A percentile compares a stretch with the other conserved stretches of the same genome.
These are phyloP conservation scores for Pollenia labialis DNA, from an alignment of 2,888 invertebrate genomes.

Conservation along the genomic window DNA sequence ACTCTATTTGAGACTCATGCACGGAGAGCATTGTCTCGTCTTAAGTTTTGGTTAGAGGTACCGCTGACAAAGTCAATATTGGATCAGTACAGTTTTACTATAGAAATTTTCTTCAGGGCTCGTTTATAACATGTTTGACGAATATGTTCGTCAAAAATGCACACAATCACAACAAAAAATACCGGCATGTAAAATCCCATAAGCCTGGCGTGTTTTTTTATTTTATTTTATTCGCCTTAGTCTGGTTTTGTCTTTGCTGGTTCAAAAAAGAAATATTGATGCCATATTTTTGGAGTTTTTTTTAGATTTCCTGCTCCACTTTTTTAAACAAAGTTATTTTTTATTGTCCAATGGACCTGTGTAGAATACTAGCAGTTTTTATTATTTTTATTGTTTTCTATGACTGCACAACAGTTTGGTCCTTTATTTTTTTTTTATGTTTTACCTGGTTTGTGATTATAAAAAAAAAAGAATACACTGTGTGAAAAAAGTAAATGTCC, in stretches of 20 bases:
- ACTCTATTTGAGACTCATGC: too few relatives aligned
- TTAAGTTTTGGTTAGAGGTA: too few relatives aligned
- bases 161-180: background rate
- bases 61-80: too few relatives aligned
- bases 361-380: conserved; percentile 16
- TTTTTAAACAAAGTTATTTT: conserved; percentile 28
- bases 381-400: conserved; percentile 36
- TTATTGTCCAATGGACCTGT: conserved; percentile 23
- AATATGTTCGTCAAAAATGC: too few relatives aligned
- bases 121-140: too few relatives aligned
- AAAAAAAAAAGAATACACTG: background rate
- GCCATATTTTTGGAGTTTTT: conserved; percentile 14
- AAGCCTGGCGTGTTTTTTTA: conserved; percentile 17
- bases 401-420: conserved; percentile 37
- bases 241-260: background rate
- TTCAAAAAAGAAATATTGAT: conserved; percentile 19
- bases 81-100: too few relatives aligned
- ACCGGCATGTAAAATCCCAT: background rate
- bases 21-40: too few relatives aligned
- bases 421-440: conserved; percentile 1
- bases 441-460: background rate
- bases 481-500: background rate
- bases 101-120: too few relatives aligned
- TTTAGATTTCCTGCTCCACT: conserved; percentile 50
- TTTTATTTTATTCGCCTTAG: background rate